These are phyloP conservation scores for Byasa hedistus DNA, from an alignment of 2,888 invertebrate genomes.

Conservation along the genomic window DNA sequence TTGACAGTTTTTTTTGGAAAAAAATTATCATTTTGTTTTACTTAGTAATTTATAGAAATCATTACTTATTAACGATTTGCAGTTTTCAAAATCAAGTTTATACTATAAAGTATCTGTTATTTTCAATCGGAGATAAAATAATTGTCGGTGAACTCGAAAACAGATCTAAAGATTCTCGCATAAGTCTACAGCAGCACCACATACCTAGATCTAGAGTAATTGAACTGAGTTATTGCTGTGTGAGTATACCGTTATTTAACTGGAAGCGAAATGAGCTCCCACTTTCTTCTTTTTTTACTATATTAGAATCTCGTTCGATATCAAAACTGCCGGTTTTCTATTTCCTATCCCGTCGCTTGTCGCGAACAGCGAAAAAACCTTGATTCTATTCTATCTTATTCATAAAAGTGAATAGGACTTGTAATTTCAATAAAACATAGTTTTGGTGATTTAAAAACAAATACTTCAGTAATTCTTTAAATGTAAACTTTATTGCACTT, in stretches of 20 bases:
- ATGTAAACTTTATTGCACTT: neutral
- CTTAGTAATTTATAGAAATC: too few relatives aligned
- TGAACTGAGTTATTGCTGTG: constrained; percentile 15
- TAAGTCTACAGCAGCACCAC: neutral
- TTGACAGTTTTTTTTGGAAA: too few relatives aligned
- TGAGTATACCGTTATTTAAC: constrained; percentile 19
- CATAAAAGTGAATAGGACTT: too few relatives aligned
- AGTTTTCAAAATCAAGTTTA: too few relatives aligned
- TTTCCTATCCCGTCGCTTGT: neutral
- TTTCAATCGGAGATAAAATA: neutral
- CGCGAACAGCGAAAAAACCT: neutral
- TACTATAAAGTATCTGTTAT: neutral
- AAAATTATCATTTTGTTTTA: too few relatives aligned
- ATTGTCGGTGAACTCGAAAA: neutral
- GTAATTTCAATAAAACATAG: too few relatives aligned
- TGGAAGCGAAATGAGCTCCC: constrained; percentile 20
- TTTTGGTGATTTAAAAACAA: too few relatives aligned
- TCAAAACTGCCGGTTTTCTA: neutral
- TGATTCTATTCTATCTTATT: neutral
- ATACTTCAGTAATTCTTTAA: too few relatives aligned
- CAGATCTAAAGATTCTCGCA: constrained; percentile 1
- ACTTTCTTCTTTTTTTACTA: constrained; percentile 11
- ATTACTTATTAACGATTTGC: too few relatives aligned
- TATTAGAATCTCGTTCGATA: neutral
- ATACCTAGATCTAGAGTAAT: constrained; percentile 22